A percentile compares a stretch with the other conserved stretches of the same genome.
Evolutionary conservation across 2,797 vertebrate species (phyloP).

Genomic region (Coranthus polyacanthus): DNA sequence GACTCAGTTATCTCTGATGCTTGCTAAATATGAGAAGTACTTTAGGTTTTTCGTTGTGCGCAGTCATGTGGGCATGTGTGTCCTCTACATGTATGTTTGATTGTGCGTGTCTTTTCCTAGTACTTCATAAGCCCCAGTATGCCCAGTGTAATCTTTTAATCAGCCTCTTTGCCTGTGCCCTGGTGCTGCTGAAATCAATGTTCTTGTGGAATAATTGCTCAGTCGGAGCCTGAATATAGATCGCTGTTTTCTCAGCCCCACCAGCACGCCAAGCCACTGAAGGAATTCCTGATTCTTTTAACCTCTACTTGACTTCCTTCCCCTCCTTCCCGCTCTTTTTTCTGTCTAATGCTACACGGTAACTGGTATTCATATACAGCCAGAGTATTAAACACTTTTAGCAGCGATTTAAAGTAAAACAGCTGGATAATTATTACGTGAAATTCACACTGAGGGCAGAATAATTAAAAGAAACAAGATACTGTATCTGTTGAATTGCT

Average conservation of each 20-base stretch:
- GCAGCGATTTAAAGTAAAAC: slow-evolving; percentile 10
- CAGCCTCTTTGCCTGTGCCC: slow-evolving; percentile 63
- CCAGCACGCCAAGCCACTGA: slow-evolving; percentile 43
- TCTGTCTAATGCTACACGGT: slow-evolving; percentile 13
- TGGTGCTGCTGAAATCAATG: slow-evolving; percentile 66
- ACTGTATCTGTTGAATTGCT: slow-evolving; percentile 22
- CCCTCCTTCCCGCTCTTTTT: slow-evolving; percentile 5
- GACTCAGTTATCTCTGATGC: slow-evolving; percentile 25
- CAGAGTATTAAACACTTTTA: slow-evolving; percentile 34
- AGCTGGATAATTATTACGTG: slow-evolving; percentile 21
- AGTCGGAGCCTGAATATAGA: slow-evolving; percentile 69
- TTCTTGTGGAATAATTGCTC: slow-evolving; percentile 75
- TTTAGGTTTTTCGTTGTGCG: slow-evolving; percentile 6
- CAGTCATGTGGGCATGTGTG: slow-evolving; percentile 4
- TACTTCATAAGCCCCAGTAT: slow-evolving; percentile 54
- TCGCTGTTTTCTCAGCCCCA: slow-evolving; percentile 48
- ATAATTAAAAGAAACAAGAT: slow-evolving; percentile 48
- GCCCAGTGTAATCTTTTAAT: slow-evolving; percentile 77
- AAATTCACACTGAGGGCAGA: slow-evolving; percentile 20
- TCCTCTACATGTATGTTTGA: slow-evolving; percentile 5
- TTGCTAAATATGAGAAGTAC: slow-evolving; percentile 17
- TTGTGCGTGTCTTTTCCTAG: slow-evolving; percentile 28
- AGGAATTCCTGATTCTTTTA: slow-evolving; percentile 65
- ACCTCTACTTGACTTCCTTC: slow-evolving; percentile 50
- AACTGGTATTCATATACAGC: slow-evolving; percentile 7